These are phyloP conservation scores for Sympetrum striolatum DNA, from an alignment of 2,888 invertebrate species.

Conservation along the genomic window DNA sequence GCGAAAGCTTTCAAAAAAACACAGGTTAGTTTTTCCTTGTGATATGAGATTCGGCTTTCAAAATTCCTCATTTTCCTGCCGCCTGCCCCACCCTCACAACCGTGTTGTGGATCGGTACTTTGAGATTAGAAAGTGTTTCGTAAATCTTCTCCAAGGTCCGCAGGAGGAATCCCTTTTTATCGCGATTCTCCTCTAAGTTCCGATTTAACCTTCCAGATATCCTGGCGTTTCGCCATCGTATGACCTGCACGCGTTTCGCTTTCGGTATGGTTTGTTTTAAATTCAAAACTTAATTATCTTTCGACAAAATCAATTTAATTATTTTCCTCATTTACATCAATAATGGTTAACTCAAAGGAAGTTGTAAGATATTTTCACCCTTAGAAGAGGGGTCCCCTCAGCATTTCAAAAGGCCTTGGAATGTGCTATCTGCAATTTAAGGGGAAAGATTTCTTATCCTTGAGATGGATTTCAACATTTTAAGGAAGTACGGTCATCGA, in stretches of 20 bases:
- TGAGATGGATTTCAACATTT: too few species aligned
- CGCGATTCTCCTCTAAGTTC: neutral
- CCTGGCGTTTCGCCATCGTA: neutral
- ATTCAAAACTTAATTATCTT: too few species aligned
- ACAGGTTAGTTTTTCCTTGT: neutral
- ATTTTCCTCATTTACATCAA: too few species aligned
- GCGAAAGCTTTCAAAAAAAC: neutral
- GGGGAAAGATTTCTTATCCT: too few species aligned
- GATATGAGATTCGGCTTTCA: neutral
- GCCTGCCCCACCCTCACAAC: neutral
- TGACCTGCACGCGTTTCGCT: neutral
- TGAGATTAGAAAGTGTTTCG: neutral
- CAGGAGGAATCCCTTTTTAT: neutral
- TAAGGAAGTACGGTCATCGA: too few species aligned
- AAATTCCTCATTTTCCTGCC: neutral
- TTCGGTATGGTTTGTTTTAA: neutral
- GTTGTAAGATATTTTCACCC: too few species aligned
- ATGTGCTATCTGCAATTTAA: too few species aligned
- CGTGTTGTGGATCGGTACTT: neutral
- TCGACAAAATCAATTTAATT: too few species aligned
- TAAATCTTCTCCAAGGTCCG: neutral
- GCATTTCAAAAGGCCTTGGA: too few species aligned
- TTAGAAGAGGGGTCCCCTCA: too few species aligned
- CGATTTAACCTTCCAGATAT: neutral
- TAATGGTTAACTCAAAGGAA: too few species aligned